Percentiles rank a stretch among this genome's conserved stretches.
phyloP scores from a whole-genome alignment of 2,888 invertebrate genomes.

The Eupithecia dodoneata region DNA sequence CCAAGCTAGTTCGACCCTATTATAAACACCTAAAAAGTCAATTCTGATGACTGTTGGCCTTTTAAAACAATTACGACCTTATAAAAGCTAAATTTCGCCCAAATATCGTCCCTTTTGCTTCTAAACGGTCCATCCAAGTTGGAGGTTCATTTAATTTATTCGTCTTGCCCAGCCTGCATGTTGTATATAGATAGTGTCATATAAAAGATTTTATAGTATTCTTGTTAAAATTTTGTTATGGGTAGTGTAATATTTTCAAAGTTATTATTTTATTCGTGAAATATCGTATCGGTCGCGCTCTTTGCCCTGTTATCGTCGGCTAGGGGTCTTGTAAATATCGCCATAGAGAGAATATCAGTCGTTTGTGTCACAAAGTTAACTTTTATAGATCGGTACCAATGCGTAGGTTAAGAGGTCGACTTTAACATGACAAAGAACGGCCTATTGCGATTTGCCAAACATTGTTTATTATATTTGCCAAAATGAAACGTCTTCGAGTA shows the following conservation, averaged over 20 bases:
- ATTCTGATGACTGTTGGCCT: conserved; percentile 66
- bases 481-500: conserved; percentile 64
- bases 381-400: conserved; percentile 50
- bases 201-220: conserved; percentile 70
- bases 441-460: conserved; percentile 65
- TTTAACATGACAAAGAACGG: conserved; percentile 54
- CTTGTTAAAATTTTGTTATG: conserved; percentile 78
- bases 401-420: conserved; percentile 48
- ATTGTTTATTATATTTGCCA: conserved; percentile 67
- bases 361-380: conserved; percentile 65
- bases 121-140: conserved; percentile 77
- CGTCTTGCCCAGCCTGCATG: conserved; percentile 80
- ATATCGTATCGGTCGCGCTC: conserved; percentile 49
- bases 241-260: conserved; percentile 71
- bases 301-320: conserved; percentile 59
- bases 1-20: conserved; percentile 24
- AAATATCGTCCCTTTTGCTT: conserved; percentile 74
- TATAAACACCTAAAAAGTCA: conserved; percentile 52
- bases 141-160: conserved; percentile 73
- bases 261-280: conserved; percentile 50
- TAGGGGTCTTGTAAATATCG: conserved; percentile 62
- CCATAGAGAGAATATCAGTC: conserved; percentile 53
- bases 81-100: conserved; percentile 53
- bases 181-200: conserved; percentile 76
- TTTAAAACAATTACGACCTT: conserved; percentile 55